phyloP scores from a whole-genome alignment of 2,888 invertebrate species.

The Euzophera pinguis region DNA sequence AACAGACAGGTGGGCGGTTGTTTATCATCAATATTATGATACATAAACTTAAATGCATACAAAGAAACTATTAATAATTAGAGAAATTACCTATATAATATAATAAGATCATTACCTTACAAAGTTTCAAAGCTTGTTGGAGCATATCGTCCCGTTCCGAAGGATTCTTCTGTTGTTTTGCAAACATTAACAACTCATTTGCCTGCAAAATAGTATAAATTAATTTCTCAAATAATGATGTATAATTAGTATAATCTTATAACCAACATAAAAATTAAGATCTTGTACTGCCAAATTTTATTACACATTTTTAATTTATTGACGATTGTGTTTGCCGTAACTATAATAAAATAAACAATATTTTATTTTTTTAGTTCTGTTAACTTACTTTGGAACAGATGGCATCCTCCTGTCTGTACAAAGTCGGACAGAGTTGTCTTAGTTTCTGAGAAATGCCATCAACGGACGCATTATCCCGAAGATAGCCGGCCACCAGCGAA shows the following conservation, averaged over 20 bases:
- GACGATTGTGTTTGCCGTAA: too few species aligned
- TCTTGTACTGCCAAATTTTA: too few species aligned
- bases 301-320: too few species aligned
- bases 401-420: slow-evolving; percentile 97
- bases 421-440: slow-evolving; percentile 93
- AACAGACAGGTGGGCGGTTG: too few species aligned
- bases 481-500: slow-evolving; percentile 92
- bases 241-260: too few species aligned
- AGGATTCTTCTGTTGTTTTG: slow-evolving; percentile 85
- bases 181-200: slow-evolving; percentile 92
- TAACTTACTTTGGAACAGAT: slow-evolving; percentile 91
- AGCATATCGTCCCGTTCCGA: slow-evolving; percentile 89
- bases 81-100: too few species aligned
- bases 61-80: background rate
- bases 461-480: slow-evolving; percentile 96
- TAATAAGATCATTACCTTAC: slow-evolving; percentile 78
- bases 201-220: slow-evolving; percentile 76
- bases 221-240: too few species aligned
- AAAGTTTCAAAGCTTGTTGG: slow-evolving; percentile 88
- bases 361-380: background rate
- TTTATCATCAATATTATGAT: too few species aligned
- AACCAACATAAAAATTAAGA: too few species aligned
- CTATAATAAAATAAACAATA: background rate
- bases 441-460: slow-evolving; percentile 93
- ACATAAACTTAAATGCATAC: too few species aligned